Evolutionary conservation across 2,113 vertebrate genomes (phyloP).

Genomic region (Xenopus borealis): DNA sequence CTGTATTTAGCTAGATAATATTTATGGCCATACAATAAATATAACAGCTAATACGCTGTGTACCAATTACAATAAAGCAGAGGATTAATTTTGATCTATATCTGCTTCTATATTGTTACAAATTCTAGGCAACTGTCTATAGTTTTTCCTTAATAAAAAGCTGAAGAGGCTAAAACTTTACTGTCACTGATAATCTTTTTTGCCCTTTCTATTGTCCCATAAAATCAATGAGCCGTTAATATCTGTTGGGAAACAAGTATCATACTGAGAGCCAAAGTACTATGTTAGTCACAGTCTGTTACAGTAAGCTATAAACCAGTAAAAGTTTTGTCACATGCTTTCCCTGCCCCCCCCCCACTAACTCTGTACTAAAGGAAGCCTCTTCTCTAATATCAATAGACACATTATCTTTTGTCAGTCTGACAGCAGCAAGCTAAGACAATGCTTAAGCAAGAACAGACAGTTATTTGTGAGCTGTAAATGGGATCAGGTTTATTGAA

Average conservation of each 20-base stretch:
- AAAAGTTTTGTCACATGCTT: conserved; percentile 13
- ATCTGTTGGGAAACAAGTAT: neutral
- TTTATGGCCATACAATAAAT: too few relatives aligned
- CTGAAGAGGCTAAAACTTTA: neutral
- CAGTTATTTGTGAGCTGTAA: conserved; percentile 5
- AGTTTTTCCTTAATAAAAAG: too few relatives aligned
- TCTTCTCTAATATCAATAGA: neutral
- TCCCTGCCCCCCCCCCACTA: neutral
- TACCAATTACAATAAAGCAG: too few relatives aligned
- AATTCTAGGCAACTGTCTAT: too few relatives aligned
- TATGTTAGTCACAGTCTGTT: conserved; percentile 22
- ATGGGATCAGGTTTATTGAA: conserved; percentile 12
- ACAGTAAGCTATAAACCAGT: conserved; percentile 7
- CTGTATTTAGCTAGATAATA: too few relatives aligned
- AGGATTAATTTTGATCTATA: too few relatives aligned
- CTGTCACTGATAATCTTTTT: conserved; percentile 18
- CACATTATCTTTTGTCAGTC: conserved; percentile 18
- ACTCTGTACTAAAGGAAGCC: neutral
- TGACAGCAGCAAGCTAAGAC: neutral
- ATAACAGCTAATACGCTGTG: too few relatives aligned
- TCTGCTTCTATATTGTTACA: too few relatives aligned
- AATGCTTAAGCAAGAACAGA: neutral
- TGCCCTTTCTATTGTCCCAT: conserved; percentile 29
- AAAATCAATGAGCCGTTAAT: conserved; percentile 28
- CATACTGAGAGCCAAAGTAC: conserved; percentile 7